Evolutionary conservation across 2,888 invertebrate genomes (phyloP), one percentile per base, ranked within the genome.

Genomic region (Cyclophora albipunctata): DNA sequence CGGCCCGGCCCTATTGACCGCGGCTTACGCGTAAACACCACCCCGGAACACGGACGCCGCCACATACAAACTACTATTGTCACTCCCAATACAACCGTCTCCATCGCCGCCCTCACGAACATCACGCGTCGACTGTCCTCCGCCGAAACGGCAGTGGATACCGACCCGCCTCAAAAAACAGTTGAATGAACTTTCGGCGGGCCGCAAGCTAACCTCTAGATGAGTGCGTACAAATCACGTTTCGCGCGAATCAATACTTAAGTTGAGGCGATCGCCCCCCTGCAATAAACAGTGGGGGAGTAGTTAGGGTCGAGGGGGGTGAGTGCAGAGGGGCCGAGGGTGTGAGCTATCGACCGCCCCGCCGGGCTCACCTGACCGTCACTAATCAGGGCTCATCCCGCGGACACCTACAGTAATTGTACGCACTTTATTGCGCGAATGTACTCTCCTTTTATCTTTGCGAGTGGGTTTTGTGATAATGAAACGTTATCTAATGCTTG

Each of bases 231-330:
- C 87, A 88, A 88, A 88, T 88, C 88, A 88, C 86, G 87, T 86
- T 88, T 86, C 84, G 86, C 85, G 87, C 86, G 88, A 88, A 88
- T 88, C 88, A 88, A 88, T 88, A 88, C 88, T 87, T 86, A 87
- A 88, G 87, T 87, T 86, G 73, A 84, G 86, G 84, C 86, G 84
- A 85, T 85, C 84, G 81, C 75, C 86, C 84, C 85, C 86, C 84
- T 82, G 84, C 81, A 81, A 82, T 84, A 83, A 81, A 82, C 82
- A 79, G 79, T 76, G 78, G 78, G 64, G 78, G 78, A 73, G 74
- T 77, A 77, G 78, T 78, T 78, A 68, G 80, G 81, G 75, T 61
- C 59, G 68, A 59, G 66, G 60, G 60, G 43, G 20, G 34, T 34
- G 43, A 43, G 43, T 43, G 43, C 43, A 59, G 66, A 60, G 60